A percentile compares a stretch with the other conserved stretches of the same genome.
Conservation (phyloP, 2,888 invertebrate species). For the Calameuta idolon region DNA sequence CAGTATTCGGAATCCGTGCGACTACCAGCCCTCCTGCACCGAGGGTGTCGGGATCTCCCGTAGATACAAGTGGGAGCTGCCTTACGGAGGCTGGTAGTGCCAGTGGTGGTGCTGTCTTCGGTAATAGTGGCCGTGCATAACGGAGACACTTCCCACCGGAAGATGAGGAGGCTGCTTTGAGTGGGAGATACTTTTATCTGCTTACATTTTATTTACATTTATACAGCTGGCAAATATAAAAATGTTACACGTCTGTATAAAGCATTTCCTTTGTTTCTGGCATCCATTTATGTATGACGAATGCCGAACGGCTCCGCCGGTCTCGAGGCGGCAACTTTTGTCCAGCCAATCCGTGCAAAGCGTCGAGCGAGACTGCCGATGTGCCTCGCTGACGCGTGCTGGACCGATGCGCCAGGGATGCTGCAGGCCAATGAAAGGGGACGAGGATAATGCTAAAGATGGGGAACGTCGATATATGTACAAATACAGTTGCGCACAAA, state of each 20-base stretch:
- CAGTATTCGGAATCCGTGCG: conserved; percentile 46
- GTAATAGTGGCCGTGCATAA: neutral
- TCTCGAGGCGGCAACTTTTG: neutral
- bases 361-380: neutral
- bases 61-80: neutral
- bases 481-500: neutral
- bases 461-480: neutral
- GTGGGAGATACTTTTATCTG: conserved; percentile 31
- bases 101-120: neutral
- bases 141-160: neutral
- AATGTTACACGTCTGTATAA: conserved; percentile 30
- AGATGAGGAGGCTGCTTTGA: neutral
- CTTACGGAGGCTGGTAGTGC: neutral
- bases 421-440: neutral
- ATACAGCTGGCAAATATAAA: conserved; percentile 40
- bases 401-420: neutral
- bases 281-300: conserved; percentile 33
- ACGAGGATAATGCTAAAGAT: neutral
- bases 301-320: conserved; percentile 11
- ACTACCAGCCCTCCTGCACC: conserved; percentile 19
- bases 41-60: neutral
- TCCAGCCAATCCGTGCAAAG: neutral
- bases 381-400: neutral
- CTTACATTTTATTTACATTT: conserved; percentile 45
- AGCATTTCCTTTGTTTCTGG: conserved; percentile 27